phyloP scores from a whole-genome alignment of 2,888 invertebrate species.

The Ophonus ardosiacus region DNA sequence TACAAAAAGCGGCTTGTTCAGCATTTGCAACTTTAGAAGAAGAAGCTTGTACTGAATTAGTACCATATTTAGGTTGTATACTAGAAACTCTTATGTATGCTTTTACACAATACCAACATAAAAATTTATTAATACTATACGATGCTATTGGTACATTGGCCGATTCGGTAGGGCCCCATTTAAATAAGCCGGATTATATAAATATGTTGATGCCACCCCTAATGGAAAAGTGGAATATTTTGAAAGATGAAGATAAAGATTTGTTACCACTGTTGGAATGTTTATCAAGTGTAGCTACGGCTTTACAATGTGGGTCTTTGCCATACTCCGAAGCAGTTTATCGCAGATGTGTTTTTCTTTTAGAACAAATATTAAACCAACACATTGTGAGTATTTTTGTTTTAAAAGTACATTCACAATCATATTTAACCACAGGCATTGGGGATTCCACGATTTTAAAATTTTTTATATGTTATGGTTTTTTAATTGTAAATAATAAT shows the following conservation, averaged over 20 bases:
- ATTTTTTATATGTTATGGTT: too few relatives aligned
- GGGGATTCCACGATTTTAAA: too few relatives aligned
- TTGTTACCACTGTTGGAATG: constrained; percentile 98
- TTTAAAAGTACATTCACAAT: not conserved
- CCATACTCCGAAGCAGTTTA: constrained; percentile 99
- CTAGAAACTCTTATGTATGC: constrained; percentile 97
- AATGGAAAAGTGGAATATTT: constrained; percentile 98
- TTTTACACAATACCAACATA: constrained; percentile 97
- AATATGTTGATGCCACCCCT: constrained; percentile 98
- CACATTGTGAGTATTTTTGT: constrained; percentile 83
- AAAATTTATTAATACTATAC: constrained; percentile 97
- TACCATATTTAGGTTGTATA: constrained; percentile 97
- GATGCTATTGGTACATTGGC: constrained; percentile 99
- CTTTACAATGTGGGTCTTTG: constrained; percentile 96
- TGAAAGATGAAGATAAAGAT: constrained; percentile 99
- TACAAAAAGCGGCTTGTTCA: constrained; percentile 99
- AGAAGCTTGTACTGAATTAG: constrained; percentile 98
- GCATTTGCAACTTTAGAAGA: constrained; percentile 99
- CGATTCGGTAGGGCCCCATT: constrained; percentile 97
- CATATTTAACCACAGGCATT: too few relatives aligned
- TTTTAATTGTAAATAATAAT: too few relatives aligned
- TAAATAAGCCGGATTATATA: constrained; percentile 97
- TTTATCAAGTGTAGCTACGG: constrained; percentile 98
- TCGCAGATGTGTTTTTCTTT: constrained; percentile 94
- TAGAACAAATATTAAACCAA: constrained; percentile 97